Percentiles rank a stretch among this genome's conserved stretches.
Evolutionary conservation across 1,140 invertebrate genomes (phyloP).

Genomic region (Orchesella cincta): DNA sequence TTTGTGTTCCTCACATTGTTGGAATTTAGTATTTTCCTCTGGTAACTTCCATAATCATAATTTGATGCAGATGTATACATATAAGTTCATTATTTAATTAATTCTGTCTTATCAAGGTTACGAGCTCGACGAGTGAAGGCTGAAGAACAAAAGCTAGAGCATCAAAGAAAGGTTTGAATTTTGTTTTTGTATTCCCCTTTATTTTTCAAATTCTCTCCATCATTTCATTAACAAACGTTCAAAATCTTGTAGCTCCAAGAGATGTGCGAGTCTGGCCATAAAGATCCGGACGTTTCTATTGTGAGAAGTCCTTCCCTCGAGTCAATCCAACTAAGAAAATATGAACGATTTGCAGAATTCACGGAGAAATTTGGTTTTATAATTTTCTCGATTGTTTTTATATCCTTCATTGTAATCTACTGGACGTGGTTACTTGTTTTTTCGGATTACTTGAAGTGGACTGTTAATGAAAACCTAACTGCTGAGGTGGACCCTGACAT

Average conservation of each 20-base stretch:
- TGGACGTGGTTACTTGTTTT: slow-evolving; percentile 38
- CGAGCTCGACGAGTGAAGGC: slow-evolving; percentile 21
- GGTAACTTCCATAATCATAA: too few species aligned
- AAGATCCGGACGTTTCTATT: too few species aligned
- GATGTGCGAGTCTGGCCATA: too few species aligned
- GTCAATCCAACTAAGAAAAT: slow-evolving; percentile 5
- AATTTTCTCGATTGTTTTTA: slow-evolving; percentile 39
- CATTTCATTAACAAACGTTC: too few species aligned
- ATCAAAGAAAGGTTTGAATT: slow-evolving; percentile 3
- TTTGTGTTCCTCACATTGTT: slow-evolving; percentile 72
- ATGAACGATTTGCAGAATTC: slow-evolving; percentile 23
- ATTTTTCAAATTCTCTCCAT: too few species aligned
- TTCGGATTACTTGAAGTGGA: slow-evolving; percentile 34
- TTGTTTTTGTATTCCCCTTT: too few species aligned
- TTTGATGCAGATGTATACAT: too few species aligned
- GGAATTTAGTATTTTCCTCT: slow-evolving; percentile 69
- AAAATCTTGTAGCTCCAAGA: too few species aligned
- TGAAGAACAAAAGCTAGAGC: slow-evolving; percentile 14
- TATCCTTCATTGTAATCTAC: slow-evolving; percentile 38
- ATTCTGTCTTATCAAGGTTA: too few species aligned
- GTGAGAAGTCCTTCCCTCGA: not conserved
- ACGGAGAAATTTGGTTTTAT: slow-evolving; percentile 39
- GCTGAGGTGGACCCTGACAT: slow-evolving; percentile 6
- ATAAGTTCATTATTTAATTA: too few species aligned
- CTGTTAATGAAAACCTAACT: slow-evolving; percentile 25